Base-by-base conservation (phyloP, 2,888 invertebrate species). In the Parochlus steinenii region DNA sequence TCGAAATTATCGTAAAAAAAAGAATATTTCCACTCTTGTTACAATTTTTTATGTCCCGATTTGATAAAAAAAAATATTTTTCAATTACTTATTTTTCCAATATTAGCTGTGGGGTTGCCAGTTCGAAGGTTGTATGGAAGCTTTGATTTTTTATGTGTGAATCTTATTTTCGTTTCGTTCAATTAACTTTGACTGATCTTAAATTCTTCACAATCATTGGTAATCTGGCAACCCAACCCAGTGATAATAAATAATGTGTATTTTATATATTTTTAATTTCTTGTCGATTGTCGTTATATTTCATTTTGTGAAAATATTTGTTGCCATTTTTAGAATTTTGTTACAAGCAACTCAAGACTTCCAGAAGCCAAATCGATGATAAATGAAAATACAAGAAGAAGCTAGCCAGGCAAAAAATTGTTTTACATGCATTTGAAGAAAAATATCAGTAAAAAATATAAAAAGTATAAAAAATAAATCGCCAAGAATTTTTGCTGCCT, bases 221-320 rank as follows among this genome's bases (percentile, higher is more conserved):
- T n/a, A 16, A 33, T 27, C 24, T 12, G 15, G 29, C 18, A 35
- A 35, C 23, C n/a, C 20, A 11, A 4, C 27, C 27, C 24, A 25
- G 16, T 33, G 11, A 33, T 27, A 27, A 8, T 14, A 28, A 27
- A 33, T 27, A 23, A 33, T 33, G 33, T 29, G 35, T 35, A 29
- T 29, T 30, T 35, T 35, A 35, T 35, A 29, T 35, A 28, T 35
- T 35, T 35, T 35, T 35, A 35, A 35, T 35, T 35, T 35, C 29
- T 17, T 29, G 35, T 33, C 33, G 33, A 17, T 12, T 33, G 33
- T 29, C 35, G 28, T 29, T 35, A 35, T 35, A 29, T 29, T 35
- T 35, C 35, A 35, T 35, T 35, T 33, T 18, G 11, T 17, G 10
- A 16, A 27, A 27, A 10, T 26, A 8, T 26, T 11, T 27, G 8